These are phyloP conservation scores for Nomada ferruginata DNA, from an alignment of 2,888 invertebrate species.

Conservation along the genomic window DNA sequence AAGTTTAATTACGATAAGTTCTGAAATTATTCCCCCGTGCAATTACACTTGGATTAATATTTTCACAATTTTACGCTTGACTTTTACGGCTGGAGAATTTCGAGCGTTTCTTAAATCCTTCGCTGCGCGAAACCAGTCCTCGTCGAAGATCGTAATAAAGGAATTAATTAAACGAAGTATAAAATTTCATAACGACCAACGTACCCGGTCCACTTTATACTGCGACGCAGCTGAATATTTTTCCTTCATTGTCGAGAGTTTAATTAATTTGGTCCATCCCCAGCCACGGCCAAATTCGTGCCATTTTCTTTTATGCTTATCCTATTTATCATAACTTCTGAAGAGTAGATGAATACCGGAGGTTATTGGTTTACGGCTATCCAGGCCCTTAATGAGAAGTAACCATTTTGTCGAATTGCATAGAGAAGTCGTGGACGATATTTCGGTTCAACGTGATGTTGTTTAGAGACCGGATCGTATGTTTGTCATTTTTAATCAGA, in stretches of 20 bases:
- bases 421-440: neutral
- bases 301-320: conserved; percentile 25
- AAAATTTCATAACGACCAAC: conserved; percentile 36
- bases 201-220: conserved; percentile 6
- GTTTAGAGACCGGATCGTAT: conserved; percentile 19
- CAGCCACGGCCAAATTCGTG: conserved; percentile 35
- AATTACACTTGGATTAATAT: neutral
- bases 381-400: neutral
- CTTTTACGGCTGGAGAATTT: neutral
- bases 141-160: conserved; percentile 34
- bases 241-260: conserved; percentile 43
- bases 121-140: conserved; percentile 7
- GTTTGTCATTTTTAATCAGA: conserved; percentile 50
- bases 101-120: conserved; percentile 23
- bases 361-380: conserved; percentile 1
- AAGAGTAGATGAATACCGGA: neutral
- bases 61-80: neutral
- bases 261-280: conserved; percentile 45
- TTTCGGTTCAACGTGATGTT: conserved; percentile 1
- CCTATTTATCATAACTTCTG: conserved; percentile 19
- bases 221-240: conserved; percentile 34
- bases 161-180: conserved; percentile 44
- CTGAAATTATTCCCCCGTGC: neutral
- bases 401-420: conserved; percentile 22
- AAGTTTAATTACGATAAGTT: too few relatives aligned